Percentiles rank a stretch among this genome's conserved stretches.
Evolutionary conservation across 2,888 invertebrate species (phyloP).

Genomic region (Patella pellucida): DNA sequence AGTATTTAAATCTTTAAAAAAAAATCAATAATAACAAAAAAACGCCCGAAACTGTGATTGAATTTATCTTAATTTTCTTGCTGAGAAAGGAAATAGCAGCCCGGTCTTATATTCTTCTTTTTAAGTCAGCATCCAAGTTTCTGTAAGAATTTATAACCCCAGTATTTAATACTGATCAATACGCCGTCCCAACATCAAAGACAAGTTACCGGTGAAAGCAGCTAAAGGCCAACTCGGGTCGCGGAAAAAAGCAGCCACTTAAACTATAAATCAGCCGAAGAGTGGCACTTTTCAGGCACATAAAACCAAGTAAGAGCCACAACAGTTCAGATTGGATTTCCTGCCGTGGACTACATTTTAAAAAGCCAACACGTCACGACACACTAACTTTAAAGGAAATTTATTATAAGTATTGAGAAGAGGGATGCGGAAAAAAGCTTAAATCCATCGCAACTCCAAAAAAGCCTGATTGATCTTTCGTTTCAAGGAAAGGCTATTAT

Average conservation of each 20-base stretch:
- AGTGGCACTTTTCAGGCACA: conserved; percentile 9
- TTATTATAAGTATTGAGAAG: neutral
- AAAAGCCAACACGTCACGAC: conserved; percentile 9
- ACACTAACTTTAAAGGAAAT: neutral
- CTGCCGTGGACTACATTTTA: conserved; percentile 9
- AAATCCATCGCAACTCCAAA: neutral
- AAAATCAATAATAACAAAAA: neutral
- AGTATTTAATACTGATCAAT: conserved; percentile 9
- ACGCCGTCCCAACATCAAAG: neutral
- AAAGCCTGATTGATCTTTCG: conserved; percentile 3
- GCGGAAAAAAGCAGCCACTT: conserved; percentile 10
- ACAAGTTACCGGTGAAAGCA: neutral
- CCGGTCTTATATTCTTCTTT: neutral
- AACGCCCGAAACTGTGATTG: neutral
- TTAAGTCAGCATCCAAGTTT: conserved; percentile 5
- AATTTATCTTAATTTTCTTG: neutral
- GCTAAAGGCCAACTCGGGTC: conserved; percentile 10
- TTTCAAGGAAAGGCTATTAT: neutral
- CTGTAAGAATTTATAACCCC: conserved; percentile 5
- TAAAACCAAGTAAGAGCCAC: conserved; percentile 1
- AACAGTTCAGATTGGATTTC: conserved; percentile 9
- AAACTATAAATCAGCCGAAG: neutral
- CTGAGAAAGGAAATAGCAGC: conserved; percentile 2
- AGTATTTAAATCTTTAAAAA: too few species aligned
- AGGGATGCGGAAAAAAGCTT: neutral